Base-by-base conservation (phyloP, 2,888 invertebrate genomes). In the Lochmaea capreae region DNA sequence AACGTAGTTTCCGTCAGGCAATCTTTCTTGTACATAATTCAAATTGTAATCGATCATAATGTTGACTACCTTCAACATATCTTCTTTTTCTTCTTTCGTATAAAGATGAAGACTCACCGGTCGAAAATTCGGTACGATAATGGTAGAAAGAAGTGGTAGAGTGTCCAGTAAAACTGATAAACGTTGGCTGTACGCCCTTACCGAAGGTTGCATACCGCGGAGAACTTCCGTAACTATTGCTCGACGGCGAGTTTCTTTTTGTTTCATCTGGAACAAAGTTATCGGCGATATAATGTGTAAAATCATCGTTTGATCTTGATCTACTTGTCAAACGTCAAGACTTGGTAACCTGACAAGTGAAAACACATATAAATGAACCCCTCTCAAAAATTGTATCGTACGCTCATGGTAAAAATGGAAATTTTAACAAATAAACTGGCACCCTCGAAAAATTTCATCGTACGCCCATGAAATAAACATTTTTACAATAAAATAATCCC, bases 31-130 rank as follows among this genome's bases (percentile, higher is more conserved):
- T 0, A 91, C 89, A 86, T 95, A 97, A 70, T 92, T 92, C 77
- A 98, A 88, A 75, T 96, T 97, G 87, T 96, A 95, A 84, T 96
- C 94, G 65, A 97, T 92, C 96, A 98, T 95, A 0, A 94, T 90
- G 78, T 92, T 90, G 12, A 97, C 93, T 42, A 96, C 92, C 39
- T 91, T 88, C 0, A 88, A 85, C 43, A 98, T 85, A 58, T 93
- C 91, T 14, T 89, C 89, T 67, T 92, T 93, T 87, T 97, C 97
- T 76, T 89, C 88, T 3, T 90, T 88, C 22, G 92, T 94, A 88
- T 93, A 95, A 67, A 96, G 86, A 89, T 96, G 92, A 74, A 85
- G 85, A 84, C 83, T 90, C 65, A 95, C 95, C 0, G 95, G 93
- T 66, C 96, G 89, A 58, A 97, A 88, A 22, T 89, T 88, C 0